Conservation (phyloP, 23 tunicate genomes). For the Styela plicata region DNA sequence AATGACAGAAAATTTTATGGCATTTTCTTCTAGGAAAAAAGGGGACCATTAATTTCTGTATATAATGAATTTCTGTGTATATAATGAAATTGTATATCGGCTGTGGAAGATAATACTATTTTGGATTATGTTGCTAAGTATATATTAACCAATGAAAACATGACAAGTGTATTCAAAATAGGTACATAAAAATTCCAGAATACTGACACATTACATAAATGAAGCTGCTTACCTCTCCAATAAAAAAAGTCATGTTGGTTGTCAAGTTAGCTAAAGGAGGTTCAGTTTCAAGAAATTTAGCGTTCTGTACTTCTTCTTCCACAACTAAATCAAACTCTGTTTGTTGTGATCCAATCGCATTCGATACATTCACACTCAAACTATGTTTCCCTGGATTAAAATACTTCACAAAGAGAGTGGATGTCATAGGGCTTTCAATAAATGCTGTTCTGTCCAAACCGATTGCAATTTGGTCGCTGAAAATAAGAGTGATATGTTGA, state of each 20-base stretch:
- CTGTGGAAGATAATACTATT: too few relatives aligned
- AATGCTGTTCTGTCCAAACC: constrained; percentile 7
- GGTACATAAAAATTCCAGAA: too few relatives aligned
- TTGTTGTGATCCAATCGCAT: constrained; percentile 21
- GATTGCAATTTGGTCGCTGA: constrained; percentile 3
- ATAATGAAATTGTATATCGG: too few relatives aligned
- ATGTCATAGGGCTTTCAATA: not conserved
- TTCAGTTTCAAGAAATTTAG: constrained; percentile 28
- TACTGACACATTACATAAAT: too few relatives aligned
- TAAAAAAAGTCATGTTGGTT: constrained; percentile 39
- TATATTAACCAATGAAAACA: too few relatives aligned
- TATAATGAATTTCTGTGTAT: too few relatives aligned
- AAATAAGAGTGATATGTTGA: too few relatives aligned
- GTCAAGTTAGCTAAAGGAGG: constrained; percentile 62
- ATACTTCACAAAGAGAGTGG: constrained; percentile 9
- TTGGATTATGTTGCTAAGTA: too few relatives aligned
- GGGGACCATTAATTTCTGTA: too few relatives aligned
- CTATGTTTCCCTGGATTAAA: constrained; percentile 17
- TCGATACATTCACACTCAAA: constrained; percentile 8
- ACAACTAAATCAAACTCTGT: not conserved
- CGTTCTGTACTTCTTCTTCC: constrained; percentile 22
- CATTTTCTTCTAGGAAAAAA: too few relatives aligned
- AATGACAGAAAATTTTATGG: too few relatives aligned
- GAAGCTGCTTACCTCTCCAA: constrained; percentile 57
- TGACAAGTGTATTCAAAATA: too few relatives aligned